Evolutionary conservation across 2,888 invertebrate genomes (phyloP).

Genomic region (Disparrhopalites patrizii): DNA sequence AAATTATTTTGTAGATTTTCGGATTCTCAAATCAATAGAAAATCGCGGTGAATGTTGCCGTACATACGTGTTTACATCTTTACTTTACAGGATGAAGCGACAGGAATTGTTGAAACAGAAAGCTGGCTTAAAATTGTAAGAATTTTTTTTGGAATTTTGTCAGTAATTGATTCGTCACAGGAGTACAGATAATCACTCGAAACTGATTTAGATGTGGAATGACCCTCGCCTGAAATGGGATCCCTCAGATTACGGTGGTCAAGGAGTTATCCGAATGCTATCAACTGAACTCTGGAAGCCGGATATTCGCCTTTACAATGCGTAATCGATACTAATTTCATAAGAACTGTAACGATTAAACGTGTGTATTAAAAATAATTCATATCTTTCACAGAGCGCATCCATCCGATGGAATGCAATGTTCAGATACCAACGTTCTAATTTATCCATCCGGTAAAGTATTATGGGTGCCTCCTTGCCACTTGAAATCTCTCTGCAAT

Average conservation of each 20-base stretch:
- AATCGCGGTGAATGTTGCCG: too few relatives aligned
- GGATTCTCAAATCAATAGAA: not conserved
- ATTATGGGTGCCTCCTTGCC: slow-evolving; percentile 38
- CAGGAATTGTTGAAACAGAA: slow-evolving; percentile 26
- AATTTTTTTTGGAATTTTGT: not conserved
- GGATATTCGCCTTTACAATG: slow-evolving; percentile 38
- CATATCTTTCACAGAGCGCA: not conserved
- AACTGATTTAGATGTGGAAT: slow-evolving; percentile 25
- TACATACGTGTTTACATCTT: not conserved
- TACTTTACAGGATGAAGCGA: slow-evolving; percentile 26
- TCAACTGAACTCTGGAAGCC: slow-evolving; percentile 36
- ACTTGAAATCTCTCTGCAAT: slow-evolving; percentile 33
- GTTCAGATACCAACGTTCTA: slow-evolving; percentile 33
- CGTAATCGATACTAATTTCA: slow-evolving; percentile 30
- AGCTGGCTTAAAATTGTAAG: slow-evolving; percentile 35
- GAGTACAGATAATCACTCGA: not conserved
- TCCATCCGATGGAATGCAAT: slow-evolving; percentile 23
- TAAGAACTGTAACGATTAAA: too few relatives aligned
- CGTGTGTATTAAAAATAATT: too few relatives aligned
- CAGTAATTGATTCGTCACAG: too few relatives aligned
- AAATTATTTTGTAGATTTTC: not conserved
- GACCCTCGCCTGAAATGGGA: slow-evolving; percentile 39
- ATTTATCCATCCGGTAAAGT: slow-evolving; percentile 33
- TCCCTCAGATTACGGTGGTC: slow-evolving; percentile 26
- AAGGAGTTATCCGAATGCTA: slow-evolving; percentile 32